phyloP scores from a whole-genome alignment of 2,888 invertebrate species.

The Vesta saturnalis region DNA sequence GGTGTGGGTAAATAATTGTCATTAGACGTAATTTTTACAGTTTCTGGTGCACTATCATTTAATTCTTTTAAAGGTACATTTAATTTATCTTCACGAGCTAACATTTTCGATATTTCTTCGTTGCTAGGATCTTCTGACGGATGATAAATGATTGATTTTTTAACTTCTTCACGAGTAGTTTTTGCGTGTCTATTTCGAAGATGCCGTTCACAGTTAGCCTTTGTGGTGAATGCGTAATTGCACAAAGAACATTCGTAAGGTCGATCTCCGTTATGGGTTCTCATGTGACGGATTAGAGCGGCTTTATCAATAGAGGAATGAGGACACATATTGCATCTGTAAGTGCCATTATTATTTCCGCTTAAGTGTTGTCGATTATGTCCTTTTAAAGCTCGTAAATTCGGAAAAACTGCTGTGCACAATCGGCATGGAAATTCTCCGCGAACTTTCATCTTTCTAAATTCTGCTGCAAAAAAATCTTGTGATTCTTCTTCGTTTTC shows the following conservation, averaged over 20 bases:
- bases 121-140: slow-evolving; percentile 86
- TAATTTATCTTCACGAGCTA: slow-evolving; percentile 67
- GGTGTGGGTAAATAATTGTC: slow-evolving; percentile 20
- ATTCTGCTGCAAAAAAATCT: slow-evolving; percentile 85
- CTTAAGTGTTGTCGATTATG: slow-evolving; percentile 89
- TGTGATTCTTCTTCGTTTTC: slow-evolving; percentile 74
- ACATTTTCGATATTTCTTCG: slow-evolving; percentile 71
- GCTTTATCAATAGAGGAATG: slow-evolving; percentile 91
- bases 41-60: slow-evolving; percentile 49
- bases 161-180: slow-evolving; percentile 86
- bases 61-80: slow-evolving; percentile 31
- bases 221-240: slow-evolving; percentile 96
- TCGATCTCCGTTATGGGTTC: slow-evolving; percentile 94
- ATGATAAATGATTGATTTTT: slow-evolving; percentile 87
- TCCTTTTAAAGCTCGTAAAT: slow-evolving; percentile 88
- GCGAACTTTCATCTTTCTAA: slow-evolving; percentile 87
- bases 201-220: slow-evolving; percentile 96
- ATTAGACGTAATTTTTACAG: slow-evolving; percentile 36
- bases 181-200: slow-evolving; percentile 91
- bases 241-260: slow-evolving; percentile 96
- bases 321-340: slow-evolving; percentile 93
- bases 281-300: slow-evolving; percentile 89
- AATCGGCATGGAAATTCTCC: slow-evolving; percentile 91
- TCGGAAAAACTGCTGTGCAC: slow-evolving; percentile 89
- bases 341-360: slow-evolving; percentile 79